Evolutionary conservation across 2,113 vertebrate genomes (phyloP).

Genomic region (Cisticola juncidis): DNA sequence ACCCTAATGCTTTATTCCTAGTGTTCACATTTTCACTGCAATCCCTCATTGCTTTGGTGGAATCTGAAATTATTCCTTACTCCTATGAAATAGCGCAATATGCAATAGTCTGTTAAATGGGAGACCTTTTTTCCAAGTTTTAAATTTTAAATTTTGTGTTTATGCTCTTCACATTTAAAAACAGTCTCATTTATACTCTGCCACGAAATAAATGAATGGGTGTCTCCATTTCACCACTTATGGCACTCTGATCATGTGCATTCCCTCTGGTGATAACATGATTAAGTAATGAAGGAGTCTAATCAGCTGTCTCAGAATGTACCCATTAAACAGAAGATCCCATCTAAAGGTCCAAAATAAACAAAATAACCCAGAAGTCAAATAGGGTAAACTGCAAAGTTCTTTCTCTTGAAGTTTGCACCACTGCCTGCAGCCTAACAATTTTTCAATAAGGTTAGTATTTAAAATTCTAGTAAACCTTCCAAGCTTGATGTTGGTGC

Average conservation of each 20-base stretch:
- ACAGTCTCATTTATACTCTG: background rate
- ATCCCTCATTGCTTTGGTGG: background rate
- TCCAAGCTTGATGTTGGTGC: background rate
- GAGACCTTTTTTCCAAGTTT: background rate
- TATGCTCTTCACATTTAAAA: background rate
- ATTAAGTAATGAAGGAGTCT: background rate
- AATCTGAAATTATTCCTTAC: slow-evolving; percentile 12
- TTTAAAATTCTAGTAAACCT: slow-evolving; percentile 11
- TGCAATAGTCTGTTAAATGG: background rate
- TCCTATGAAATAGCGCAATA: background rate
- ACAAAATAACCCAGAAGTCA: background rate
- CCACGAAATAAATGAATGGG: background rate
- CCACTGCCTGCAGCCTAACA: background rate
- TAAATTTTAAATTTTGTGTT: background rate
- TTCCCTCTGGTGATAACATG: background rate
- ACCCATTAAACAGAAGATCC: background rate
- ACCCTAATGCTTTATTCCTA: background rate
- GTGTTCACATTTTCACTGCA: slow-evolving; percentile 34
- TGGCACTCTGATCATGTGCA: background rate
- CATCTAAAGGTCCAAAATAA: background rate
- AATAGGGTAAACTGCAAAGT: background rate
- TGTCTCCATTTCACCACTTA: background rate
- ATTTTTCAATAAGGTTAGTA: background rate
- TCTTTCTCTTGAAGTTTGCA: background rate
- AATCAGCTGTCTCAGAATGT: background rate